Conservation (phyloP, 2,113 vertebrate species). For the Otus sunia region DNA sequence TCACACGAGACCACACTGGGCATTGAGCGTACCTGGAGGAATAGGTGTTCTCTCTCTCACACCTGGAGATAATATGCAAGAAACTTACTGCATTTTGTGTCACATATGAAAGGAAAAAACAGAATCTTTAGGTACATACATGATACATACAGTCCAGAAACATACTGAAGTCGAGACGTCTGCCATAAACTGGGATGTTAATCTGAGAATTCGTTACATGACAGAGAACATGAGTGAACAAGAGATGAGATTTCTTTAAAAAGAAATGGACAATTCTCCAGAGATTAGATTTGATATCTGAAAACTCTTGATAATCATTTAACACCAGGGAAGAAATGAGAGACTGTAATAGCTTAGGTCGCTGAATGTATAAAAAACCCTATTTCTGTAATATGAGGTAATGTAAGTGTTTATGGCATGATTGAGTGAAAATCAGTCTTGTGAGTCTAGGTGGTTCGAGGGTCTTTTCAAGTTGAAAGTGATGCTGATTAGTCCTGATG, state of each 20-base stretch:
- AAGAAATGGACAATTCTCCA: not conserved
- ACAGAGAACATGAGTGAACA: not conserved
- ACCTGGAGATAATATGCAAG: not conserved
- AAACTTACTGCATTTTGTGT: not conserved
- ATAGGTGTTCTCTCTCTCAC: not conserved
- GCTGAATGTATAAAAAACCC: not conserved
- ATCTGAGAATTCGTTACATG: not conserved
- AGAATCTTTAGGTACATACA: not conserved
- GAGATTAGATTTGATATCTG: not conserved
- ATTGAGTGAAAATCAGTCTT: not conserved
- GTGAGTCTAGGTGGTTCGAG: not conserved
- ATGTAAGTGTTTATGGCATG: not conserved
- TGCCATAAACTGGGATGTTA: not conserved
- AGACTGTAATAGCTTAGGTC: not conserved
- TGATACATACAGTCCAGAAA: not conserved
- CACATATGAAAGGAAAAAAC: not conserved
- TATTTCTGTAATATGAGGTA: not conserved
- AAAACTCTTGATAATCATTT: not conserved
- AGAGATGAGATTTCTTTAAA: not conserved
- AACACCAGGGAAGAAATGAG: not conserved
- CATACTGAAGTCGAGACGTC: not conserved
- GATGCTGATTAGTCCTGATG: not conserved
- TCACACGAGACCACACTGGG: not conserved
- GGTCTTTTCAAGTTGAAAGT: not conserved
- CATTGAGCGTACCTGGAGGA: not conserved